Percentiles rank a stretch among this genome's conserved stretches.
Evolutionary conservation across 2,888 invertebrate species (phyloP).

Genomic region (Chloroclystis v-ata): DNA sequence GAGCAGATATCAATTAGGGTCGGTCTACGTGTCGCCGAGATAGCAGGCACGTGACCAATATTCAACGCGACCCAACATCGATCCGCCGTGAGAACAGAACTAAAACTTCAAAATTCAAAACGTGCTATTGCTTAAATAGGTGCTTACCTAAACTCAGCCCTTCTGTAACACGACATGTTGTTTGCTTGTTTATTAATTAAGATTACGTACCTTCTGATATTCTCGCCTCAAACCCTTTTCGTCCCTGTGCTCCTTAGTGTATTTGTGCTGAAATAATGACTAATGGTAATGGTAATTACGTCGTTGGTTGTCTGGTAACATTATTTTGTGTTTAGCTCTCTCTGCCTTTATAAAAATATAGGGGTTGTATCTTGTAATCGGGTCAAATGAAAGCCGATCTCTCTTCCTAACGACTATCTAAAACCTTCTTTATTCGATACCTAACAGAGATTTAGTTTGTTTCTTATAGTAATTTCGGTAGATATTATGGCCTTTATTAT

Average conservation of each 20-base stretch:
- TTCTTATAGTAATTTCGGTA: conserved; percentile 1
- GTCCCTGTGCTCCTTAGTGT: conserved; percentile 34
- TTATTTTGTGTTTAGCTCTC: conserved; percentile 37
- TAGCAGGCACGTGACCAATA: conserved; percentile 37
- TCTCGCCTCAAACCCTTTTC: conserved; percentile 40
- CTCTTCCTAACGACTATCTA: conserved; percentile 18
- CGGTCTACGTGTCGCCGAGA: conserved; percentile 50
- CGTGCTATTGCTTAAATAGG: conserved; percentile 71
- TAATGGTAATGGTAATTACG: conserved; percentile 34
- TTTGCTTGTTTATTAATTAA: conserved; percentile 65
- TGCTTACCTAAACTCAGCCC: conserved; percentile 57
- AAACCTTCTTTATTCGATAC: conserved; percentile 8
- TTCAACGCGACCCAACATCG: conserved; percentile 20
- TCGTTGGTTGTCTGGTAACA: conserved; percentile 32
- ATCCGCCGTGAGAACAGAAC: conserved; percentile 31
- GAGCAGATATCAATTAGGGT: conserved; percentile 66
- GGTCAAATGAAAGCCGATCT: conserved; percentile 24
- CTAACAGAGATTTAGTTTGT: conserved; percentile 3
- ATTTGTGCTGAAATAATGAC: conserved; percentile 36
- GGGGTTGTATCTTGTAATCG: conserved; percentile 25
- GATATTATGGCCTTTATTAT: too few species aligned
- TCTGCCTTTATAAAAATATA: conserved; percentile 25
- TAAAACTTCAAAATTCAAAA: conserved; percentile 61
- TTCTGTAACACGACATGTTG: conserved; percentile 50
- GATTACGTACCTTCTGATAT: conserved; percentile 48